These are phyloP conservation scores for Cherax destructor DNA, from an alignment of 1,140 invertebrate species.

Conservation along the genomic window DNA sequence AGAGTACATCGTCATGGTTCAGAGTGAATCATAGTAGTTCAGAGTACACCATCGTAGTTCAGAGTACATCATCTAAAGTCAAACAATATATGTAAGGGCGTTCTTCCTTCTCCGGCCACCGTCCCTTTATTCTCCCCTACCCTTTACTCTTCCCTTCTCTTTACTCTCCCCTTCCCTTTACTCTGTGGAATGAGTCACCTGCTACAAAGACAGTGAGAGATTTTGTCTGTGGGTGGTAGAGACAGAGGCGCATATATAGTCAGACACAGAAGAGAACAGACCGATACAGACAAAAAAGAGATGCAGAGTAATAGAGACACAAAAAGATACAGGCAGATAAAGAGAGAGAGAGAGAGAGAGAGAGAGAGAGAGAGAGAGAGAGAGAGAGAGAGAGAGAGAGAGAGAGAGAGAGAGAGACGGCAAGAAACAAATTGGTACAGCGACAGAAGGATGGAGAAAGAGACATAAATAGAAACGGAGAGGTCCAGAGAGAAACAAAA, in stretches of 20 bases:
- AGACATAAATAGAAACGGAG: neutral
- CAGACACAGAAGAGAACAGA: neutral
- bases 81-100: no score
- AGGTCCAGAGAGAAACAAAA: neutral
- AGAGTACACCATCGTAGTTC: no score
- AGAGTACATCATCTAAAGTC: no score
- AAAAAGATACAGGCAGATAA: neutral
- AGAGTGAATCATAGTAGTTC: no score
- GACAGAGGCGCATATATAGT: neutral
- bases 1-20: no score
- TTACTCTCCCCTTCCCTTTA: no score
- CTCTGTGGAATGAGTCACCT: no score
- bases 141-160: no score
- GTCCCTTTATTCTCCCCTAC: no score
- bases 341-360: no score
- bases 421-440: neutral
- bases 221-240: neutral
- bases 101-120: no score
- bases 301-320: neutral
- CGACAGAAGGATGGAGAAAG: neutral
- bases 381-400: constrained; percentile 6
- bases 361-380: neutral
- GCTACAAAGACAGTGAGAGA: no score
- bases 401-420: neutral
- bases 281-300: neutral